Base-by-base conservation (phyloP, 2,113 vertebrate genomes). In the Proterorhinus semilunaris region DNA sequence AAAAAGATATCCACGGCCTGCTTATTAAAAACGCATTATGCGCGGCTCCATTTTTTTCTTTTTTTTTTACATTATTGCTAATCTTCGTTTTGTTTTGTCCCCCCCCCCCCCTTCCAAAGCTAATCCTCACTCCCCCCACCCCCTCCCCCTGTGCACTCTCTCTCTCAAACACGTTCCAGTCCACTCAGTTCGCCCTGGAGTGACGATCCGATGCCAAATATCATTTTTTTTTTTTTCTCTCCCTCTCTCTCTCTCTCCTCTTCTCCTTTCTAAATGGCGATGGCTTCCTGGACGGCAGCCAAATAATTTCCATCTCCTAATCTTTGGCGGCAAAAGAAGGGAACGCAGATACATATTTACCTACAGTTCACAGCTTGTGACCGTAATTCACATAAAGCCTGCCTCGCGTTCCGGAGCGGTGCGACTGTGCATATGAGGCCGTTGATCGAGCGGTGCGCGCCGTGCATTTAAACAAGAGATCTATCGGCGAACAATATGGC, bases 251-350 rank as follows among this genome's bases (percentile, higher is more conserved):
- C 21, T 2, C 21, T 21, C 21, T 21, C 21, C 21, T 21, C 21
- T 21, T 36, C 27, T 36, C 27, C 4, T 36, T 85, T 88, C 86
- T 82, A 86, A 88, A 88, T 84, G 83, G 86, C 70, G 84, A 85
- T 85, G 81, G 85, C 57, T 86, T 85, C 75, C 79, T 90, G 88
- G 88, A 80, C 0, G 70, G 67, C 74, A 59, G 88, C 90, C 90
- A 90, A 74, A 87, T 89, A 75, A 91, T 91, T 91, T 91, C 90
- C 89, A 91, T 90, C 89, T 90, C 83, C 89, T 91, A 89, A 90
- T 91, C 90, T 90, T 83, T 76, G 82, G 82, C 74, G 71, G 86
- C 64, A 75, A 85, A 81, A 75, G 27, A 36, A 78, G 73, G 78
- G 81, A 86, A 86, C 83, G 88, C 87, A 91, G 87, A 89, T 75